Base-by-base conservation (phyloP, 2,113 vertebrate species). In the Crotalus helleri region DNA sequence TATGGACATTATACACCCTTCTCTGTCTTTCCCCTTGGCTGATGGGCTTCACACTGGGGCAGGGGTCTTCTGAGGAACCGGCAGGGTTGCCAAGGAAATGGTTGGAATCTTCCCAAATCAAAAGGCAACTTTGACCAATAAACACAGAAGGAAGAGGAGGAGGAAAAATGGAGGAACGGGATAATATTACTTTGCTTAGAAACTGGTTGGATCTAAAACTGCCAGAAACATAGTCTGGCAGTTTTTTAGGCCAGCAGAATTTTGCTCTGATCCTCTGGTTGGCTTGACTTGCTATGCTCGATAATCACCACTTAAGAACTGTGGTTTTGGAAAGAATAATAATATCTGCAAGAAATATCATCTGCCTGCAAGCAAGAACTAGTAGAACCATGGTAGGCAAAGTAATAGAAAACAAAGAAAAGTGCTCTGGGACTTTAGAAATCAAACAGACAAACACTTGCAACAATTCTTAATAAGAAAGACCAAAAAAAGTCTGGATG, bases 31-130 rank as follows among this genome's bases (percentile, higher is more conserved):
- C 91, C 69, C 9, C 69, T 92, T 2, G 15, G n/a, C 11, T 89
- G 4, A 26, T 11, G 33, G 64, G 61, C 29, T 5, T 61, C 92
- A 9, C 88, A 58, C 86, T 81, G 91, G 64, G 13, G 57, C 88
- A 74, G 69, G 85, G 85, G 88, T 57, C 92, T 91, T 69, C 12
- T n/a, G n/a, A 88, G 85, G 51, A 93, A 64, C 44, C 33, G 12
- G 19, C 44, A 57, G 86, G 26, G 92, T 90, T 94, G 94, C 17
- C 19, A 69, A 1, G 54, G 19, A 94, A 94, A 89, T 89, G 10
- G 51, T 17, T 87, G 85, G 49, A 91, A 44, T 44, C 85, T 33
- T 0, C 0, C 54, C 1, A 4, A 88, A 3, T 55, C 55, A 46
- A 89, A 95, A 95, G 46, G n/a, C 51, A 54, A 57, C 4, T 74